Conservation (phyloP, 1,140 invertebrate species). For the Achatina immaculata region DNA sequence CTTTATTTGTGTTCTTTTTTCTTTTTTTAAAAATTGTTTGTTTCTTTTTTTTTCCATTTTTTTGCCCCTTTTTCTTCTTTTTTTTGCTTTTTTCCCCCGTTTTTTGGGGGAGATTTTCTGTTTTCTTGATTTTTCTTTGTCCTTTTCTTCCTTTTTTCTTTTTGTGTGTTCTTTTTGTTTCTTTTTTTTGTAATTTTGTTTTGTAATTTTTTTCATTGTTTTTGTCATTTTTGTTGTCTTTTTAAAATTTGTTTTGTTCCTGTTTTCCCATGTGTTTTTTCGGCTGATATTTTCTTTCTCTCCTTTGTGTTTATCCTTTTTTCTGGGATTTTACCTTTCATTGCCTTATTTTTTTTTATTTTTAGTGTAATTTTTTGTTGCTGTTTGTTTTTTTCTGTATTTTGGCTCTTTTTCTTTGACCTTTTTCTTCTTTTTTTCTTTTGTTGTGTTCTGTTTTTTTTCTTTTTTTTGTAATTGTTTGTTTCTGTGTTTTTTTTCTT, state of each 20-base stretch:
- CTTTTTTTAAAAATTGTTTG: not conserved
- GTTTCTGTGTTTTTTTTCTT: too few species aligned
- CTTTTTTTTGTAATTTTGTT: too few species aligned
- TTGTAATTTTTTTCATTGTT: too few species aligned
- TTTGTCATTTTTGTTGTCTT: too few species aligned
- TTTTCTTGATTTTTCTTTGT: not conserved
- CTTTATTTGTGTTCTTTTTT: not conserved
- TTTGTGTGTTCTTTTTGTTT: too few species aligned
- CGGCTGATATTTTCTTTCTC: not conserved
- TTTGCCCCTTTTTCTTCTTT: not conserved
- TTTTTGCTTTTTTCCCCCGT: not conserved
- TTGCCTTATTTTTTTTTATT: not conserved
- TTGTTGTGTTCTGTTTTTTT: not conserved
- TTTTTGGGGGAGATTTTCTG: not conserved
- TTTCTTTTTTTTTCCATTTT: not conserved
- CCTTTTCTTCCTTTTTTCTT: too few species aligned
- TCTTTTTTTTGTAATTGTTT: too few species aligned
- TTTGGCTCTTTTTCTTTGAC: not conserved
- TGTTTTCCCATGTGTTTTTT: not conserved
- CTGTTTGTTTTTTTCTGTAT: not conserved
- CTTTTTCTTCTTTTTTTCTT: not conserved
- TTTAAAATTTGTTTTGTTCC: not conserved
- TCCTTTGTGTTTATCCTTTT: not conserved
- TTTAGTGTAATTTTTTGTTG: not conserved
- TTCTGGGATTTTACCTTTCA: not conserved